Evolutionary conservation across 2,888 invertebrate genomes (phyloP).

Genomic region (Rapana venosa): DNA sequence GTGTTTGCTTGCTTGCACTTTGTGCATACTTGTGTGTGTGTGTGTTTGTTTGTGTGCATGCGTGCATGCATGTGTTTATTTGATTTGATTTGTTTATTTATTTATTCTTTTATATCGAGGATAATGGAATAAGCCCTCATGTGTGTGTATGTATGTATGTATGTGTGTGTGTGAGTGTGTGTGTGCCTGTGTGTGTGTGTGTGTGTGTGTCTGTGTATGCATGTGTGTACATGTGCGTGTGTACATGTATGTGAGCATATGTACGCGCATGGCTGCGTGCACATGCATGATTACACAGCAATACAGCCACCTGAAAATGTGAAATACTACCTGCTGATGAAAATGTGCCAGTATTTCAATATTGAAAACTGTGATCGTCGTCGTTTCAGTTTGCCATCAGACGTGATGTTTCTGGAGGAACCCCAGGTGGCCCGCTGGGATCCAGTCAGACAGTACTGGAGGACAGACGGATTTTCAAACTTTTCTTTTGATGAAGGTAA

Average conservation of each 20-base stretch:
- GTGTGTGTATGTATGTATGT: background rate
- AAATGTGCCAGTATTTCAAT: too few relatives aligned
- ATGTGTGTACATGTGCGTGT: background rate
- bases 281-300: constrained; percentile 3
- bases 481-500: constrained; percentile 74
- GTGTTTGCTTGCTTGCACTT: background rate
- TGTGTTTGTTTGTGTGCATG: background rate
- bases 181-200: background rate
- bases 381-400: constrained; percentile 65
- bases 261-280: background rate
- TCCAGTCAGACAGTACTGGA: constrained; percentile 71
- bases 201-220: background rate
- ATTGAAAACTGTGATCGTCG: too few relatives aligned
- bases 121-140: too few relatives aligned
- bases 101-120: too few relatives aligned
- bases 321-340: too few relatives aligned
- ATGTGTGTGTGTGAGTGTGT: background rate
- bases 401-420: constrained; percentile 75
- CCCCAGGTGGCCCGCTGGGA: constrained; percentile 78
- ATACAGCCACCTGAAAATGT: too few relatives aligned
- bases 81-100: background rate
- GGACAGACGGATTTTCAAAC: constrained; percentile 75
- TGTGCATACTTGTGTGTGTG: background rate
- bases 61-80: background rate
- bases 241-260: too few relatives aligned